Evolutionary conservation across 2,797 vertebrate genomes (phyloP).

Genomic region (Cirrhinus molitorella): DNA sequence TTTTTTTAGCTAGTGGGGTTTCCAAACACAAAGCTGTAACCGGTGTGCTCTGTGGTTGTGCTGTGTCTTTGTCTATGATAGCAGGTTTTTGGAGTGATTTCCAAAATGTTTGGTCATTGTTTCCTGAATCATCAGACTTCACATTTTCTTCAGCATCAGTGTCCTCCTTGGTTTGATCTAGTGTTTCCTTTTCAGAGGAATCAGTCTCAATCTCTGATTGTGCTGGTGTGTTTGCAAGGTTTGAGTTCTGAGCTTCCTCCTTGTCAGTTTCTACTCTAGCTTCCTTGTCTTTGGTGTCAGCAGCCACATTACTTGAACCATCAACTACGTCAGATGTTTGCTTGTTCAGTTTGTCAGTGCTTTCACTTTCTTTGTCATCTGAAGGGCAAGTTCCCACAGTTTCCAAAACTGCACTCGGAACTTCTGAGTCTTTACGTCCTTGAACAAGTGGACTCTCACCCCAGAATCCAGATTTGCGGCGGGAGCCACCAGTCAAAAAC

Average conservation of each 20-base stretch:
- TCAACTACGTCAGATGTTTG: conserved; percentile 21
- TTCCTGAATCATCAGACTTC: conserved; percentile 24
- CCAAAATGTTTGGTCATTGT: conserved; percentile 34
- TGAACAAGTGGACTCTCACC: conserved; percentile 36
- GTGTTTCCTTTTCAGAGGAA: conserved; percentile 42
- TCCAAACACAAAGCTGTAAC: conserved; percentile 55
- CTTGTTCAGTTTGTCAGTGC: conserved; percentile 5
- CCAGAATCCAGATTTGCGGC: conserved; percentile 64
- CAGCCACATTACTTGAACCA: neutral
- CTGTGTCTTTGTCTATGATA: neutral
- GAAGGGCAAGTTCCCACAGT: neutral
- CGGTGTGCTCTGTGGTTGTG: conserved; percentile 29
- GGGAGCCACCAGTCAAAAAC: conserved; percentile 50
- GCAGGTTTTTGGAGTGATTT: conserved; percentile 26
- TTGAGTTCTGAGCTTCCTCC: neutral
- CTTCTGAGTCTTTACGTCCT: conserved; percentile 12
- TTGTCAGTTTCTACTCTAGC: conserved; percentile 11
- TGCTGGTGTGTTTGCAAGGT: neutral
- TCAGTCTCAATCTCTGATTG: neutral
- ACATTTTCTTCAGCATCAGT: neutral
- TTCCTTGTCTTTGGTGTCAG: conserved; percentile 41
- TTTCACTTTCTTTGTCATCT: conserved; percentile 22
- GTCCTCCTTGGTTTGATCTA: conserved; percentile 28
- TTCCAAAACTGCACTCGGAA: neutral
- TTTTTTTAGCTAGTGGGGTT: neutral